Base-by-base conservation (phyloP, 1,140 invertebrate species). In the Saxidomus purpurata region DNA sequence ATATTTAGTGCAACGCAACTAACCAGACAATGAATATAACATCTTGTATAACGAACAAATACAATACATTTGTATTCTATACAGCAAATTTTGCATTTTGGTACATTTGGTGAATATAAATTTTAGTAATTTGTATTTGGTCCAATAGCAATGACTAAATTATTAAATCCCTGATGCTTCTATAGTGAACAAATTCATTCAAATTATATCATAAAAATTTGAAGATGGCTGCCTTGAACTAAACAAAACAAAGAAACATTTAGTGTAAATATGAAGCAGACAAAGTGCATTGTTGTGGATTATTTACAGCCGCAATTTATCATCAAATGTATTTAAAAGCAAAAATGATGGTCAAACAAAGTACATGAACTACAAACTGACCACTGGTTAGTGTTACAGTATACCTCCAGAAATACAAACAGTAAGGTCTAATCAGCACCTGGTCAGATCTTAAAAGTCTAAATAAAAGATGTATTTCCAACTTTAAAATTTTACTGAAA, bases 191-290 rank as follows among this genome's bases (percentile, higher is more conserved):
- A 43, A 43, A 43, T 4, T 43, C 43, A 43, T 15, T 43, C 43
- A 4, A 8, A 43, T 8, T 43, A 8, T 43, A 43, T 43, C 15
- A n/a, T 59, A 22, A 8, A 59, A 59, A 59, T 59, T n/a, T 22
- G 19, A 11, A 22, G n/a, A 59, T 8, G 15, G n/a, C 25, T 63
- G 25, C 59, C 22, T 9, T 15, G 9, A 63, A 63, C 59, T 63
- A 63, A 63, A 63, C 25, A 63, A 28, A 63, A 63, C 59, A 28
- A 63, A 63, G 6, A n/a, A 59, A 63, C 59, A 63, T 28, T 63
- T 3, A 28, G 59, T 63, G 59, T 28, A 28, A 63, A n/a, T 63
- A 63, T 25, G n/a, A 63, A 63, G n/a, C n/a, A 4, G 25, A 6
- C n/a, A 63, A 4, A 28, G 9, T 28, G 25, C 15, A 15, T 9